phyloP scores from a whole-genome alignment of 2,888 invertebrate species.

The Lingula anatina region DNA sequence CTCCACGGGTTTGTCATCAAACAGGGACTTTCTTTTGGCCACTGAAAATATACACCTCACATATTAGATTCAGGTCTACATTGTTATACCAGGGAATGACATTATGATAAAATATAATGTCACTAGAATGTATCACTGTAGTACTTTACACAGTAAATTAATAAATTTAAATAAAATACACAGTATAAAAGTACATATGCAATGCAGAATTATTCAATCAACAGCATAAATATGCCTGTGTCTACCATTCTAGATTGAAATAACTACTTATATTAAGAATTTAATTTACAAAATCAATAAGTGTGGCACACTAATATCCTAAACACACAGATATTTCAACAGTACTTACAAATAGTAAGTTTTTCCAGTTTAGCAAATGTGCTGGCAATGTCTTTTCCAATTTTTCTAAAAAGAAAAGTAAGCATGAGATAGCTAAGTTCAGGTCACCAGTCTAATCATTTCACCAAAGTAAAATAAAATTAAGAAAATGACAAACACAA shows the following conservation, averaged over 20 bases:
- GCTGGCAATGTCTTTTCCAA: conserved; percentile 91
- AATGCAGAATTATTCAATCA: too few relatives aligned
- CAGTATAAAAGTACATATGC: too few relatives aligned
- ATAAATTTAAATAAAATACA: not conserved
- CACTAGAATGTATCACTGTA: conserved; percentile 50
- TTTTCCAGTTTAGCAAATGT: conserved; percentile 97
- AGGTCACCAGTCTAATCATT: too few relatives aligned
- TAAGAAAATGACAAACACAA: too few relatives aligned
- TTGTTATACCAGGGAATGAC: not conserved
- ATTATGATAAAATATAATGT: not conserved
- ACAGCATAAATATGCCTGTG: too few relatives aligned
- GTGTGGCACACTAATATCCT: too few relatives aligned
- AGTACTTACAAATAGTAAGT: conserved; percentile 84
- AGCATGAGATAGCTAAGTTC: conserved; percentile 89
- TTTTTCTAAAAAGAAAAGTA: conserved; percentile 60
- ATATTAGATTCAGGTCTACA: not conserved
- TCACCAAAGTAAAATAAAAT: too few relatives aligned
- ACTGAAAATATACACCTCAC: conserved; percentile 52
- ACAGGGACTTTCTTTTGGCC: conserved; percentile 95
- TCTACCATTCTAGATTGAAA: too few relatives aligned
- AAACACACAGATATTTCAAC: too few relatives aligned
- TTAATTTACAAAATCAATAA: too few relatives aligned
- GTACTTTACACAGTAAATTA: not conserved
- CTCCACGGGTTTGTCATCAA: conserved; percentile 92
- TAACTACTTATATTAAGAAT: too few relatives aligned